Percentiles rank a stretch among this genome's conserved stretches.
Evolutionary conservation across 1,140 invertebrate genomes (phyloP).

Genomic region (Campoletis sonorensis): DNA sequence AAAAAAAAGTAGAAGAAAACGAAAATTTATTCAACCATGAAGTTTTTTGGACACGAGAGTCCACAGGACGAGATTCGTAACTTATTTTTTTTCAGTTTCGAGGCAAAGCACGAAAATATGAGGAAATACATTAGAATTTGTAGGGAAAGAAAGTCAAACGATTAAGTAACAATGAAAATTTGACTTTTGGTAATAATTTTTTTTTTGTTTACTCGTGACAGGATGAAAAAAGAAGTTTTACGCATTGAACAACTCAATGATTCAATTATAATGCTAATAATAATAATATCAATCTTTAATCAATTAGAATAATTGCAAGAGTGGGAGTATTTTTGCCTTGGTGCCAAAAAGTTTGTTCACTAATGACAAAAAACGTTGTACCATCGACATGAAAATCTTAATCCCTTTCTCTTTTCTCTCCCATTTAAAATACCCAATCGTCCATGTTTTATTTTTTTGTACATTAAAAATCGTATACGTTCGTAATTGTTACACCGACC

Average conservation of each 20-base stretch:
- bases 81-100: not conserved
- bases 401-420: conserved; percentile 1
- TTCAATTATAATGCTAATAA: conserved; percentile 25
- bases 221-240: not conserved
- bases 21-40: conserved; percentile 67
- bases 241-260: conserved; percentile 4
- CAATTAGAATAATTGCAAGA: conserved; percentile 19
- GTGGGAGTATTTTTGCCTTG: not conserved
- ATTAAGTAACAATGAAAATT: not conserved
- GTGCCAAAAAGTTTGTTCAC: not conserved
- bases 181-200: not conserved
- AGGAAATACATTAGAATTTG: not conserved
- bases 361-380: not conserved
- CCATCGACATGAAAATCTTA: conserved; percentile 6
- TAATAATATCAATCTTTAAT: conserved; percentile 15
- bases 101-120: not conserved
- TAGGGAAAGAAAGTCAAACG: not conserved
- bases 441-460: conserved; percentile 65
- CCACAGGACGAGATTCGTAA: not conserved
- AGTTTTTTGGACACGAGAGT: conserved; percentile 15
- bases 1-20: conserved; percentile 37
- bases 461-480: conserved; percentile 77
- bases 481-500: conserved; percentile 73
- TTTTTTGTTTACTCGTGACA: not conserved
- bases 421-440: conserved; percentile 30